These are phyloP conservation scores for Bellardia pandia DNA, from an alignment of 2,888 invertebrate genomes.

Conservation along the genomic window DNA sequence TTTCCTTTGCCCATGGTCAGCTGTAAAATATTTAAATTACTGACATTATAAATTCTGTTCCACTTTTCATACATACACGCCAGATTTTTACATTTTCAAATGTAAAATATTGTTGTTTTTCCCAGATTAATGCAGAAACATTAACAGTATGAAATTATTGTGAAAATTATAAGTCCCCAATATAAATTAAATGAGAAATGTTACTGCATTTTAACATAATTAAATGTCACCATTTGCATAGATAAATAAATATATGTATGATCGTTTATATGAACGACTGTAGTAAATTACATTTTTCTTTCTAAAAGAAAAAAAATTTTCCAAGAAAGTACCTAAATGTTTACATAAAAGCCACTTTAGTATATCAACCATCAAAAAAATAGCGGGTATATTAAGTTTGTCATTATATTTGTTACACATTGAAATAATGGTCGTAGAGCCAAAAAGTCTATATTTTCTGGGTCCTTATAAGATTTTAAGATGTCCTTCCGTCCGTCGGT, in stretches of 20 bases:
- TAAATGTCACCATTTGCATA: neutral
- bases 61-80: conserved; percentile 42
- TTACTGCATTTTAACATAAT: neutral
- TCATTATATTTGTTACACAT: too few species aligned
- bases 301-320: too few species aligned
- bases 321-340: too few species aligned
- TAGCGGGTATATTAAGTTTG: too few species aligned
- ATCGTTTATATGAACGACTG: neutral
- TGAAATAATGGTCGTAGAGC: too few species aligned
- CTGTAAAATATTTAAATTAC: conserved; percentile 7
- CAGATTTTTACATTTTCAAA: conserved; percentile 27
- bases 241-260: neutral
- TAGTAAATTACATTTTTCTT: too few species aligned
- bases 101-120: neutral
- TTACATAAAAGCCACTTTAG: too few species aligned
- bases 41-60: conserved; percentile 41
- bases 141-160: neutral
- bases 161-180: neutral
- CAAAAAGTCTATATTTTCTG: too few species aligned
- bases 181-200: neutral
- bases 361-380: too few species aligned
- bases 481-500: too few species aligned
- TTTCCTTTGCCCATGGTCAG: neutral
- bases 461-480: too few species aligned
- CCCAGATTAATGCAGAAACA: neutral